These are phyloP conservation scores for Epinotia demarniana DNA, from an alignment of 2,888 invertebrate species.

Conservation along the genomic window DNA sequence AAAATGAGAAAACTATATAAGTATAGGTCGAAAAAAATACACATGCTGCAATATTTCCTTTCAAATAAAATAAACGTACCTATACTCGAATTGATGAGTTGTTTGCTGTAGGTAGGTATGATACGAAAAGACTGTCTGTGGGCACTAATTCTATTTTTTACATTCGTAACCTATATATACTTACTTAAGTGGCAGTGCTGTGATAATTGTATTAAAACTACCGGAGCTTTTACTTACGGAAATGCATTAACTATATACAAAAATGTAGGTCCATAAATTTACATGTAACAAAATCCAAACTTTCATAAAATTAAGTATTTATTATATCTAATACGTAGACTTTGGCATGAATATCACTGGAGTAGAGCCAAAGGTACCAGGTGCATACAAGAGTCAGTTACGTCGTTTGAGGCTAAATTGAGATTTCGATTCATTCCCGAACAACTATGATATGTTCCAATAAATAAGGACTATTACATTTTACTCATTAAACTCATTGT, in stretches of 20 bases:
- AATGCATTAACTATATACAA: constrained; percentile 20
- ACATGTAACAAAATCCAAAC: constrained; percentile 22
- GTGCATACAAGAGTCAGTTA: constrained; percentile 17
- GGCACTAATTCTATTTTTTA: constrained; percentile 44
- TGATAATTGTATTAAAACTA: constrained; percentile 60
- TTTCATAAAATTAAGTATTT: constrained; percentile 9
- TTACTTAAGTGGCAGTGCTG: constrained; percentile 79
- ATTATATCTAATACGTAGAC: constrained; percentile 23
- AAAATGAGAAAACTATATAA: no score
- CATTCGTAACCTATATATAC: constrained; percentile 51
- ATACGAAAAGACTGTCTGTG: constrained; percentile 4
- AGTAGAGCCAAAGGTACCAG: constrained; percentile 58
- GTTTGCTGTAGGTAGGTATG: constrained; percentile 14
- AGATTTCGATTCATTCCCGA: constrained; percentile 12
- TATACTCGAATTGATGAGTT: constrained; percentile 10
- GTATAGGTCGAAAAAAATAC: no score
- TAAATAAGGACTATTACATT: constrained; percentile 31
- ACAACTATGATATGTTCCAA: constrained; percentile 40
- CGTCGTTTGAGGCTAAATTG: constrained; percentile 3
- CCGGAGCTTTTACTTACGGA: constrained; percentile 21
- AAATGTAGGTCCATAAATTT: constrained; percentile 4
- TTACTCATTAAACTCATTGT: constrained; percentile 7
- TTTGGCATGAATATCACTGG: constrained; percentile 75
- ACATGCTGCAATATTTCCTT: background rate
- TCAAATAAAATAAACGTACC: background rate